Percentiles rank a stretch among this genome's conserved stretches.
Conservation (phyloP, 1,140 invertebrate genomes). For the Caerostris extrusa region DNA sequence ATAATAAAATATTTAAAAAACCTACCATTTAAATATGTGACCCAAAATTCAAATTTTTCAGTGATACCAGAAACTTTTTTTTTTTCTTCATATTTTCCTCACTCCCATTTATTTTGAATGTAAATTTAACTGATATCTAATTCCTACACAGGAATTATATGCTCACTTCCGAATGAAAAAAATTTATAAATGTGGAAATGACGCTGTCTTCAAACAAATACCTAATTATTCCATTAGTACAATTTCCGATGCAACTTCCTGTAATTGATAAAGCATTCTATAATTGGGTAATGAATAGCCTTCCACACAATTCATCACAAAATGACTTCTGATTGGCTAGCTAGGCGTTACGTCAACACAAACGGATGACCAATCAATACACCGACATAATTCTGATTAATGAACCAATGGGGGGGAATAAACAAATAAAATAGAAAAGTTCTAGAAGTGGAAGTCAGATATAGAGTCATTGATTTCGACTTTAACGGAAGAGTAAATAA, state of each 20-base stretch:
- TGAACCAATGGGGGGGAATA: slow-evolving; percentile 22
- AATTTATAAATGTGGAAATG: too few relatives aligned
- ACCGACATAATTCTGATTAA: slow-evolving; percentile 56
- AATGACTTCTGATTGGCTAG: slow-evolving; percentile 8
- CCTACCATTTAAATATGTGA: too few relatives aligned
- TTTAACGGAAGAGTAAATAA: slow-evolving; percentile 49
- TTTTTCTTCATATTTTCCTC: too few relatives aligned
- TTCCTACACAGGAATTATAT: too few relatives aligned
- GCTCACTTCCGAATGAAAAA: too few relatives aligned
- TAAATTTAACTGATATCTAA: too few relatives aligned
- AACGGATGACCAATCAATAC: slow-evolving; percentile 50
- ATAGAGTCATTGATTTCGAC: slow-evolving; percentile 55
- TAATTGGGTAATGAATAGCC: slow-evolving; percentile 55
- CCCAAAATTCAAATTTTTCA: too few relatives aligned
- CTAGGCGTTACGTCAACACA: slow-evolving; percentile 52
- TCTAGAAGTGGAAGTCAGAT: neutral
- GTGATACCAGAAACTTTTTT: too few relatives aligned
- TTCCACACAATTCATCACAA: slow-evolving; percentile 12
- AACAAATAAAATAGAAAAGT: too few relatives aligned
- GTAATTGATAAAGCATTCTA: slow-evolving; percentile 51
- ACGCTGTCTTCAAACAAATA: neutral
- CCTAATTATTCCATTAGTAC: neutral
- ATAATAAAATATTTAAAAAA: too few relatives aligned
- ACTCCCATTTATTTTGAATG: too few relatives aligned
- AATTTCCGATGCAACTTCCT: neutral